These are phyloP conservation scores for Lytechinus variegatus DNA, from an alignment of 35 echinoderm and acorn worm species.

Conservation along the genomic window DNA sequence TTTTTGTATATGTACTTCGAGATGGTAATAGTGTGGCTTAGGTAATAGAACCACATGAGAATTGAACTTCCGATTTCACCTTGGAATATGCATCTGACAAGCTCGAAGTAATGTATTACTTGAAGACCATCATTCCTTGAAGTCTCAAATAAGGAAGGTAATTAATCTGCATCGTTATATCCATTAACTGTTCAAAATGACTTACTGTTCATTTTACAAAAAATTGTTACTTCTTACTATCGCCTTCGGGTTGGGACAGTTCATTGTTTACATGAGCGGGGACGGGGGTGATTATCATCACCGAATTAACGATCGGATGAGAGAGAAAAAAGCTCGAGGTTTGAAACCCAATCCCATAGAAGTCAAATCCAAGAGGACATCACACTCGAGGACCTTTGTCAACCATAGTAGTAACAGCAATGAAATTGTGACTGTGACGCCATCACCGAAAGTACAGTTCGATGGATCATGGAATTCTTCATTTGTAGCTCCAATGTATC, in stretches of 20 bases:
- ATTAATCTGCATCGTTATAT: not conserved
- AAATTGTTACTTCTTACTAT: not conserved
- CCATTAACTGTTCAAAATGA: not conserved
- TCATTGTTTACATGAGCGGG: not conserved
- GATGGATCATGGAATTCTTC: conserved; percentile 44
- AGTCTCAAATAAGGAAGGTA: not conserved
- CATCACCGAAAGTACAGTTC: not conserved
- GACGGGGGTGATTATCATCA: not conserved
- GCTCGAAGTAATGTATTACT: not conserved
- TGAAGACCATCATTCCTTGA: not conserved
- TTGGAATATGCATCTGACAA: not conserved
- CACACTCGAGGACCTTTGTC: not conserved
- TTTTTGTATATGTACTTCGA: no score
- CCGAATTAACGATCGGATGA: no score
- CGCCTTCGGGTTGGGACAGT: not conserved
- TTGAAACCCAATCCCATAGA: not conserved
- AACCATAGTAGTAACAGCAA: not conserved
- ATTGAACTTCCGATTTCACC: no score
- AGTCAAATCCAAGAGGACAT: not conserved
- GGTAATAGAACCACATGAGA: no score
- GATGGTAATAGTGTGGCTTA: no score
- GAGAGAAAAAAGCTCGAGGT: not conserved
- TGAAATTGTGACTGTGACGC: not conserved
- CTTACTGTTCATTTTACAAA: not conserved
- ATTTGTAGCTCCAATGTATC: conserved; percentile 26